Evolutionary conservation across 2,797 vertebrate species (phyloP).

Genomic region (Cottoperca gobio): DNA sequence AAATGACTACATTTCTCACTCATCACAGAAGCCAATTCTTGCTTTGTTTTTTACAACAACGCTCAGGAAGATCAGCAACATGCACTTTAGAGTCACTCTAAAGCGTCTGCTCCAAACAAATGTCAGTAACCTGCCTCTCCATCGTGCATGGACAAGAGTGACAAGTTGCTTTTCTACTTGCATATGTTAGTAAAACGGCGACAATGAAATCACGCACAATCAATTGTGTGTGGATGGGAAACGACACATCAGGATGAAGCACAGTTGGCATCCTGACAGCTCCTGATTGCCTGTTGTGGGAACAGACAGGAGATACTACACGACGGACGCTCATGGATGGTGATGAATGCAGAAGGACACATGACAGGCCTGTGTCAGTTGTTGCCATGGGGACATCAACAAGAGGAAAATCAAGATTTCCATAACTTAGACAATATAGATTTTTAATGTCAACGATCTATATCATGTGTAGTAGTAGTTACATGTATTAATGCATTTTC

Average conservation of each 20-base stretch:
- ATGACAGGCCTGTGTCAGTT: slow-evolving; percentile 47
- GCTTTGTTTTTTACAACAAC: slow-evolving; percentile 22
- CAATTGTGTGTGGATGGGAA: slow-evolving; percentile 43
- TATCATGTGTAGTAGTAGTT: neutral
- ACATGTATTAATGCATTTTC: neutral
- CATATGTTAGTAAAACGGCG: neutral
- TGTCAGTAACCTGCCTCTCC: slow-evolving; percentile 8
- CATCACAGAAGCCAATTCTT: slow-evolving; percentile 26
- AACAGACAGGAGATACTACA: slow-evolving; percentile 28
- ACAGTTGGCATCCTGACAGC: slow-evolving; percentile 57
- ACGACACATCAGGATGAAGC: slow-evolving; percentile 47
- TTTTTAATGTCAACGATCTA: neutral
- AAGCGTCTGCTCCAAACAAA: slow-evolving; percentile 1
- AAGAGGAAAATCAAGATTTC: neutral
- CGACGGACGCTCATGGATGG: slow-evolving; percentile 15
- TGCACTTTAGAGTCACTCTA: neutral
- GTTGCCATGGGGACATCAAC: slow-evolving; percentile 69
- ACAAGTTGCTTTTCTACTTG: slow-evolving; percentile 13
- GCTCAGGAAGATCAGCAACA: neutral
- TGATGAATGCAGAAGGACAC: slow-evolving; percentile 50
- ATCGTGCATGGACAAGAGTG: neutral
- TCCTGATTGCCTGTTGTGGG: slow-evolving; percentile 54
- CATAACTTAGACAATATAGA: neutral
- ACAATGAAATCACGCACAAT: slow-evolving; percentile 38
- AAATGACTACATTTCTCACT: slow-evolving; percentile 33